Evolutionary conservation across 2,113 vertebrate species (phyloP).

Genomic region (Otolemur garnettii): DNA sequence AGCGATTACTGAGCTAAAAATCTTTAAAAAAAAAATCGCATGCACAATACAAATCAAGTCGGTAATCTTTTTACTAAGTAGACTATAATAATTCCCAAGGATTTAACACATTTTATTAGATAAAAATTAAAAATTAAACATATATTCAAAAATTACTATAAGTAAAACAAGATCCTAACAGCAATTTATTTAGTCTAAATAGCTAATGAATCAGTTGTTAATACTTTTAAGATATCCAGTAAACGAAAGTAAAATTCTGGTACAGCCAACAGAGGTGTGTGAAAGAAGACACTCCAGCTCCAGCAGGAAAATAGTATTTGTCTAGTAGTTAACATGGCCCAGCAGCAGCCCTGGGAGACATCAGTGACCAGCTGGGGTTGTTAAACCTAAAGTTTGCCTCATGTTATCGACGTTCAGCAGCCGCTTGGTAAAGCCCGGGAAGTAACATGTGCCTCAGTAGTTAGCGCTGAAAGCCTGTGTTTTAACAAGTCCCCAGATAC

Average conservation of each 20-base stretch:
- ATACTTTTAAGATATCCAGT: conserved; percentile 22
- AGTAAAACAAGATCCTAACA: conserved; percentile 66
- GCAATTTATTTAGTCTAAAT: conserved; percentile 62
- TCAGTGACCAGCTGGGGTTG: conserved; percentile 53
- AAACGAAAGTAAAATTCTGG: conserved; percentile 44
- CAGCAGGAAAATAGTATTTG: not conserved
- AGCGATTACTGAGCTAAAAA: conserved; percentile 28
- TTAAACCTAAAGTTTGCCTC: conserved; percentile 16
- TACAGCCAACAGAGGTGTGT: not conserved
- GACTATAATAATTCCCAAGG: conserved; percentile 29
- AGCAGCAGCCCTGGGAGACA: not conserved
- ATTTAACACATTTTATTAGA: conserved; percentile 64
- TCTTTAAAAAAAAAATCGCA: not conserved
- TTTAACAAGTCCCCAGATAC: conserved; percentile 84
- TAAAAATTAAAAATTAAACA: conserved; percentile 5
- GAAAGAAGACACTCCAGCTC: conserved; percentile 25
- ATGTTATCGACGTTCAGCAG: conserved; percentile 39
- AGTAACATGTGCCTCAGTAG: conserved; percentile 74
- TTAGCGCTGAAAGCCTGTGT: conserved; percentile 69
- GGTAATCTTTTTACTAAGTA: conserved; percentile 47
- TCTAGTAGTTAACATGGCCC: not conserved
- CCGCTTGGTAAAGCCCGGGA: conserved; percentile 63
- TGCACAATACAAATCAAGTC: not conserved
- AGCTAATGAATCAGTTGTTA: conserved; percentile 62
- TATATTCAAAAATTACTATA: conserved; percentile 66